phyloP scores from a whole-genome alignment of 1,140 invertebrate species.

The Calliopsis andreniformis region DNA sequence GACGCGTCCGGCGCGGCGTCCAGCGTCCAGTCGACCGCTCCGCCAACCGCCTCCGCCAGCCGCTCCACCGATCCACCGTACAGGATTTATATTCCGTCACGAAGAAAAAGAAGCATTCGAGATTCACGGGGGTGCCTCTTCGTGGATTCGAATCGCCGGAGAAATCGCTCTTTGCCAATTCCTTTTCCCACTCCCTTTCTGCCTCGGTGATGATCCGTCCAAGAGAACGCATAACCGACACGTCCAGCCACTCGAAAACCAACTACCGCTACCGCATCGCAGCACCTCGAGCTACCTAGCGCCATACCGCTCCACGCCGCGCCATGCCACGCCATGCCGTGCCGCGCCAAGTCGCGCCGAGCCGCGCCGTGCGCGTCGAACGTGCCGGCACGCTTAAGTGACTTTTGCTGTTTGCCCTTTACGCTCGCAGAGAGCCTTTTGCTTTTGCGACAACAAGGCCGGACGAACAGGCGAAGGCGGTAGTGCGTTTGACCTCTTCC shows the following conservation, averaged over 20 bases:
- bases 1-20: not conserved
- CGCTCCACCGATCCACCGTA: too few species aligned
- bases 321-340: too few species aligned
- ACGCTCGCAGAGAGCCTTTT: conserved; percentile 63
- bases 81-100: too few species aligned
- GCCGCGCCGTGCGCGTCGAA: conserved; percentile 45
- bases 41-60: too few species aligned
- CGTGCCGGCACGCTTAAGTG: conserved; percentile 75
- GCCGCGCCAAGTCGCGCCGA: too few species aligned
- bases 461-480: conserved; percentile 46
- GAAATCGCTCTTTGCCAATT: conserved; percentile 27
- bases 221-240: conserved; percentile 54
- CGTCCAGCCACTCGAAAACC: not conserved
- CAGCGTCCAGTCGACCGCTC: too few species aligned
- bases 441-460: conserved; percentile 64
- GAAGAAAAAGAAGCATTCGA: not conserved
- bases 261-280: not conserved
- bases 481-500: conserved; percentile 40
- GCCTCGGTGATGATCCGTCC: conserved; percentile 42
- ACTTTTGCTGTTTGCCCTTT: conserved; percentile 79
- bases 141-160: not conserved
- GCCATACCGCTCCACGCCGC: too few species aligned
- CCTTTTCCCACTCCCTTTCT: conserved; percentile 29
- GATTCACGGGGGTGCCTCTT: too few species aligned
- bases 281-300: conserved; percentile 53